Conservation (phyloP, 2,113 vertebrate species). For the Gallinago undulata region DNA sequence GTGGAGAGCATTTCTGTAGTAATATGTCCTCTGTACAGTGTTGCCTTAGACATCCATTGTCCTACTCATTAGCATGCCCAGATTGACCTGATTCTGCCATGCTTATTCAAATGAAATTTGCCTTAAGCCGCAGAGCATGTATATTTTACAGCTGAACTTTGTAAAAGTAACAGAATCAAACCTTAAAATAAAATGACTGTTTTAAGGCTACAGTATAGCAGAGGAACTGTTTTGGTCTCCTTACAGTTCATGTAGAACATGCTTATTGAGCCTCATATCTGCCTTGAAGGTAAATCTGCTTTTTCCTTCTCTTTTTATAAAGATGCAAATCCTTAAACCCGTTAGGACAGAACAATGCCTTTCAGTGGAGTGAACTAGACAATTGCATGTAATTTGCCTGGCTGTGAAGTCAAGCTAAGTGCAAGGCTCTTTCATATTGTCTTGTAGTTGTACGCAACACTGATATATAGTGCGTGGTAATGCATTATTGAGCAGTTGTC, state of each 20-base stretch:
- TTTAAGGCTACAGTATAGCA: neutral
- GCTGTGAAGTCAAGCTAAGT: constrained; percentile 46
- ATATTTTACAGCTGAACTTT: constrained; percentile 15
- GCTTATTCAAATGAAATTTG: constrained; percentile 30
- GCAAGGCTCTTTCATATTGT: constrained; percentile 29
- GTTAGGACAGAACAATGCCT: neutral
- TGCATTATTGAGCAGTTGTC: constrained; percentile 66
- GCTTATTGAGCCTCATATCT: neutral
- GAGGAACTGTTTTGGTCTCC: neutral
- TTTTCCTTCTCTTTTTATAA: neutral
- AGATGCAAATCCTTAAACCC: constrained; percentile 20
- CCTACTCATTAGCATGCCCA: neutral
- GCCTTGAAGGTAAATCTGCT: neutral
- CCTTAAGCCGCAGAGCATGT: neutral
- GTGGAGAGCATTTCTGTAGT: neutral
- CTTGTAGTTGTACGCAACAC: neutral
- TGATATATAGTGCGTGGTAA: constrained; percentile 3
- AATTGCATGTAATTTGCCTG: constrained; percentile 42
- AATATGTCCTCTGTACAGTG: neutral
- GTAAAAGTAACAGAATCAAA: neutral
- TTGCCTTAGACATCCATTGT: neutral
- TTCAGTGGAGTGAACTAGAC: constrained; percentile 18
- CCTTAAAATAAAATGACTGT: neutral
- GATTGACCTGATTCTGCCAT: constrained; percentile 45
- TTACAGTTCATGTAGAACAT: neutral